Base-by-base conservation (phyloP, 2,888 invertebrate genomes). In the Philhelius pedissequus region DNA sequence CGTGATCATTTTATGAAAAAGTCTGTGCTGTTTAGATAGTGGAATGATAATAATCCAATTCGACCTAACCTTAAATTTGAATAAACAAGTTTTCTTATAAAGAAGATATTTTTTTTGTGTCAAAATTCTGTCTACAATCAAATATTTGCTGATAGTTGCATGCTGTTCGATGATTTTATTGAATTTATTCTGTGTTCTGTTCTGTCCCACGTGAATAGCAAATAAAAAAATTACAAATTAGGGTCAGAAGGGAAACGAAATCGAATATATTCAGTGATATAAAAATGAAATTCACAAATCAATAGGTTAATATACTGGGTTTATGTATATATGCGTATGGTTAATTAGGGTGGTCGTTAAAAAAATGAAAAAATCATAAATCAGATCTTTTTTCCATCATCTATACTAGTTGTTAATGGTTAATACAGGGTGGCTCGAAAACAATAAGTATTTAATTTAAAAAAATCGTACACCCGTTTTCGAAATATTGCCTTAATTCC, bases 81-180 rank as follows among this genome's bases (percentile, higher is more conserved):
- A 48, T 48, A 48, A 48, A 48, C 48, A 25, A 13, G 7, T n/a
- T 48, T 22, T 13, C 13, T 22, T 7, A 13, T 7, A 13, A 48
- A 22, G 9, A 15, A 27, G 25, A 11, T 52, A 15, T 25, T 50
- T 27, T 15, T 52, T 15, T 48, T 25, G 13, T 25, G 13, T 20
- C 43, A 43, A 4, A 9, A 18, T 7, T 25, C 3, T 13, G 13
- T 18, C 9, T n/a, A 15, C 8, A 9, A 30, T 15, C 43, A 56
- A 83, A 83, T 83, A 83, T 83, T 83, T 83, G 64, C 64, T 74
- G 50, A 75, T 66, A 38, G 52, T 73, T 77, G 64, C 58, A 40
- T 32, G 71, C 27, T 77, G 73, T 73, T 78, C 74, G 79, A 74
- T 79, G 69, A 52, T 69, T 83, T 74, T 79, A 70, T 79, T 69